Evolutionary conservation across 2,113 vertebrate genomes (phyloP), one percentile per base, ranked within the genome.

Genomic region (Panthera leo): DNA sequence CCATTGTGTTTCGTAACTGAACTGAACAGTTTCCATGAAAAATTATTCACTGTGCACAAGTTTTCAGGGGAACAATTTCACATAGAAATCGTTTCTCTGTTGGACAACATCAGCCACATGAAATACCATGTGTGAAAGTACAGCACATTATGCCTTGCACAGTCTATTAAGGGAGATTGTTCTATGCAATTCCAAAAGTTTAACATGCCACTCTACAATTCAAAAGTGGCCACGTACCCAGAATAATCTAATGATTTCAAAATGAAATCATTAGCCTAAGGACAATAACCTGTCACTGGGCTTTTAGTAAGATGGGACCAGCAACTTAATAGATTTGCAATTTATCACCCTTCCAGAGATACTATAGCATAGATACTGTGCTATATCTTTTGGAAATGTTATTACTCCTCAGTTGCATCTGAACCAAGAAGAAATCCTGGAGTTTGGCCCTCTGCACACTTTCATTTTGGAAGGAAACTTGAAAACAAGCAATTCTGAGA

Each of bases 391-490:
- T 25, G 39, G 23, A 70, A 91, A 61, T 70, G 48, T 12, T 70
- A 68, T n/a, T 86, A 45, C 53, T 91, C 1, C 31, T 68, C 11
- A 91, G 75, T 91, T 27, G 51, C 0, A 21, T 89, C 27, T 55
- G 31, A 96, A 63, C 48, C 39, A 82, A 42, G 29, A 95, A n/a
- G 19, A 91, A 89, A 78, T 91, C 86, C 82, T 76, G 16, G 61
- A 82, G 14, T 71, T 87, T 61, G 75, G 19, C 36, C 5, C 53
- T 61, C 45, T 85, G 39, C 63, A 93, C 89, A 29, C 65, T 65
- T 93, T 85, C 7, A 25, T 85, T 53, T 89, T 48, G 13, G 21
- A 93, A 96, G 67, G 58, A 71, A 96, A 83, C 65, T 86, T 65
- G 36, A 45, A 67, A 93, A 73, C 31, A 83, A 80, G 53, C 53